Percentiles rank a stretch among this genome's conserved stretches.
phyloP scores from a whole-genome alignment of 1,140 invertebrate genomes.

The Cephus cinctus region DNA sequence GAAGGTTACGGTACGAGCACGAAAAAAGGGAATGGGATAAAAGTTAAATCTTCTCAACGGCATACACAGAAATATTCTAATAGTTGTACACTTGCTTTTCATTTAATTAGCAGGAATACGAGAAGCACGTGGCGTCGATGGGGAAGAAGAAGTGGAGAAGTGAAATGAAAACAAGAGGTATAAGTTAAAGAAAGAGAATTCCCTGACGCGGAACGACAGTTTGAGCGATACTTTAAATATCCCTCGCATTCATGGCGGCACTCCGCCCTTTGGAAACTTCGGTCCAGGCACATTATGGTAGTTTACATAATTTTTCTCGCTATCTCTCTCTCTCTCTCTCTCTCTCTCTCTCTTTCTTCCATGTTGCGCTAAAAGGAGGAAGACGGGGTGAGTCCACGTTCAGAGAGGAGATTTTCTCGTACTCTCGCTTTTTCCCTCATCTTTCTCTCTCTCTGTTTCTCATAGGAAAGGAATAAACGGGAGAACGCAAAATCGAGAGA shows the following conservation, averaged over 20 bases:
- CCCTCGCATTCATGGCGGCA: neutral
- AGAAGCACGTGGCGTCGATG: too few relatives aligned
- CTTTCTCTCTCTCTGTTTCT: too few relatives aligned
- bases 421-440: neutral
- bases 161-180: too few relatives aligned
- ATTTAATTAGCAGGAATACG: neutral
- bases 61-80: neutral
- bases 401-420: constrained; percentile 1
- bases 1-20: neutral
- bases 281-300: constrained; percentile 1
- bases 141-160: too few relatives aligned
- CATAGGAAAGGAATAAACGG: constrained; percentile 5
- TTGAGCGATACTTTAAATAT: neutral
- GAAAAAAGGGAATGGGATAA: neutral
- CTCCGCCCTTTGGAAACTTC: neutral
- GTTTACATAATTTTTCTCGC: constrained; percentile 6
- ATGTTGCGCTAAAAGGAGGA: constrained; percentile 6
- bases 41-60: neutral
- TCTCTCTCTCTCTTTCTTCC: too few relatives aligned
- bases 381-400: neutral
- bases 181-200: neutral
- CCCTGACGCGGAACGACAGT: neutral
- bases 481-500: constrained; percentile 10
- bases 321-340: too few relatives aligned
- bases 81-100: neutral